Base-by-base conservation (phyloP, 2,797 vertebrate species). In the Babyrousa celebensis region DNA sequence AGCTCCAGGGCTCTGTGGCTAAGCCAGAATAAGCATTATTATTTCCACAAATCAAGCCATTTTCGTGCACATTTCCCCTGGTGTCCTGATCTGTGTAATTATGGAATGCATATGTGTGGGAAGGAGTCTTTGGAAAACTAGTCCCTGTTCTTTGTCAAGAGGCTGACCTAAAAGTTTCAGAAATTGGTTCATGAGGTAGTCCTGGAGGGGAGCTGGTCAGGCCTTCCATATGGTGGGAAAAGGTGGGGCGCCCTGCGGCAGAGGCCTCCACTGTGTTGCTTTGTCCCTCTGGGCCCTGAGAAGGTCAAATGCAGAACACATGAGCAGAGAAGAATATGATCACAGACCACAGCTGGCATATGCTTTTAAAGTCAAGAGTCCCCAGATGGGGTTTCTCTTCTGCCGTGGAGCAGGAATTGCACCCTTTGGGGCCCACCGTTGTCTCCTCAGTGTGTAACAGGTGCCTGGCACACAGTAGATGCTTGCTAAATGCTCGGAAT, bases 11-110 rank as follows among this genome's bases (percentile, higher is more conserved):
- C 75, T 96, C 95, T 97, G 91, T 96, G 96, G 91, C 79, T 72
- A 62, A 91, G 95, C 97, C 96, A 96, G 94, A 70, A 95, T 95
- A 96, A 97, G 93, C 86, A 95, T 96, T 90, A 95, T 93, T 93
- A 91, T 97, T 97, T 97, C 96, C 96, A 96, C 91, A 96, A 94
- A 98, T 97, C 95, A 95, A 97, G 93, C 95, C 95, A 62, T 96
- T 94, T 96, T 92, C 89, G 94, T 93, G 96, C 97, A 52, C 86
- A 75, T 93, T 96, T 95, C 95, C 88, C 92, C 86, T 32, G 65
- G 52, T 67, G 91, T 94, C 96, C 93, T 92, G 89, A 94, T 96
- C 95, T 95, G 1, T 96, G 91, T 96, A 95, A 95, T 97, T 97
- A 95, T 94, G 97, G 95, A 96, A 97, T 93, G 67, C 27, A 3